Conservation (phyloP, 2,888 invertebrate species). For the Oxystoma pomonae region DNA sequence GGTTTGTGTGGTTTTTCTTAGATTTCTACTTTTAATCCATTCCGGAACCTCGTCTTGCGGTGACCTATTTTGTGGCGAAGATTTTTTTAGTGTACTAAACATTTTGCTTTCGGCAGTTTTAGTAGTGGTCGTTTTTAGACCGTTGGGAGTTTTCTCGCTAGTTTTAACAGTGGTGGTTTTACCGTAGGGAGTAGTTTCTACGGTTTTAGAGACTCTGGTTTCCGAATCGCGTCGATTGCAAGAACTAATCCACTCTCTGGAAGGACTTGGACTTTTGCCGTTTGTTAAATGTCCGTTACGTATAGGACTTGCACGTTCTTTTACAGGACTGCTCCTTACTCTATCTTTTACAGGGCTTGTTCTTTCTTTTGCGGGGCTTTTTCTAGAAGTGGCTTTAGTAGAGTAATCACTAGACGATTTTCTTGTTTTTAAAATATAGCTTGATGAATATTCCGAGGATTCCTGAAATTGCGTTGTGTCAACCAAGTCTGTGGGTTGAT, state of each 20-base stretch:
- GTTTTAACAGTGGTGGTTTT: slow-evolving; percentile 27
- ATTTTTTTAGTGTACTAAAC: slow-evolving; percentile 36
- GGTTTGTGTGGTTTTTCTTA: slow-evolving; percentile 52
- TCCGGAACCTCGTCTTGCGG: slow-evolving; percentile 56
- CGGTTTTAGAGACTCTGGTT: slow-evolving; percentile 16
- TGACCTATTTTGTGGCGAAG: slow-evolving; percentile 38
- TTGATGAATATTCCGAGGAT: slow-evolving; percentile 29
- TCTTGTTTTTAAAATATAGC: slow-evolving; percentile 31
- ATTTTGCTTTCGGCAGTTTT: slow-evolving; percentile 26
- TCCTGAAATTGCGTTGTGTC: slow-evolving; percentile 3
- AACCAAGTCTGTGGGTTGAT: slow-evolving; percentile 25
- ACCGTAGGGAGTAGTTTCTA: slow-evolving; percentile 26
- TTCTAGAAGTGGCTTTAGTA: slow-evolving; percentile 12
- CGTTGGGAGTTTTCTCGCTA: slow-evolving; percentile 44
- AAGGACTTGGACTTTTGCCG: slow-evolving; percentile 27
- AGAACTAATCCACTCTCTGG: slow-evolving; percentile 16
- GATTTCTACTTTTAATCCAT: slow-evolving; percentile 58
- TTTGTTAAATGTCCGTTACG: slow-evolving; percentile 7
- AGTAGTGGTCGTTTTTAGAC: slow-evolving; percentile 25
- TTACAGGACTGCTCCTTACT: not conserved
- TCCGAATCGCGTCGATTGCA: slow-evolving; percentile 23
- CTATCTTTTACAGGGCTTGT: not conserved
- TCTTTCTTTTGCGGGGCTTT: slow-evolving; percentile 20
- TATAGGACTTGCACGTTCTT: slow-evolving; percentile 6
- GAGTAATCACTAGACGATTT: slow-evolving; percentile 29